Conservation (phyloP, 2,888 invertebrate genomes). For the Pollenia angustigena region DNA sequence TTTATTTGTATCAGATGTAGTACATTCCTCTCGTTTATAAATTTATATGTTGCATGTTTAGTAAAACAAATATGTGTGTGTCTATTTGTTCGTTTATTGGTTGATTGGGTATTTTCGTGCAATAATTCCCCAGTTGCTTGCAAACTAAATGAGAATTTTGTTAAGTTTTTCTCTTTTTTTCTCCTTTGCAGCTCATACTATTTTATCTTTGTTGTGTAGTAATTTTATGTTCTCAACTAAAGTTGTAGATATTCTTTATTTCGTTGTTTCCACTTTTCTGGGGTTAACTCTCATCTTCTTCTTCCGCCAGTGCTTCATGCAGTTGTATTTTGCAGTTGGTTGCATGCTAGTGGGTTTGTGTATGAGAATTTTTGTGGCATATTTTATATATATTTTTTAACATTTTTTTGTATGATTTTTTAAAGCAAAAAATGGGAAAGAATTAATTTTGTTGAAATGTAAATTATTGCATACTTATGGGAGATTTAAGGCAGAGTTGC, state of each 20-base stretch:
- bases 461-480: constrained; percentile 33
- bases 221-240: constrained; percentile 4
- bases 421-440: constrained; percentile 16
- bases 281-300: constrained; percentile 17
- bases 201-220: constrained; percentile 7
- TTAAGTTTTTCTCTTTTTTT: neutral
- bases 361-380: neutral
- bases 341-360: neutral
- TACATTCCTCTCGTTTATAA: constrained; percentile 1
- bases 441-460: constrained; percentile 14
- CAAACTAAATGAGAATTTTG: constrained; percentile 46
- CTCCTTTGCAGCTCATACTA: neutral
- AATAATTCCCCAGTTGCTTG: constrained; percentile 39
- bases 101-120: constrained; percentile 26
- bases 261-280: constrained; percentile 10
- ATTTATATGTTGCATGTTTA: constrained; percentile 32
- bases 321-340: constrained; percentile 24
- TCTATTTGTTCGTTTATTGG: constrained; percentile 3
- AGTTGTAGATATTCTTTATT: neutral
- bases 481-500: neutral
- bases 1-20: constrained; percentile 11
- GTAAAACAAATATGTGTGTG: neutral
- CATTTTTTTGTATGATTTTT: constrained; percentile 23
- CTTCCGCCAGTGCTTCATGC: neutral
- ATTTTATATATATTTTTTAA: neutral